Evolutionary conservation across 2,888 invertebrate species (phyloP), one percentile per base, ranked within the genome.

Genomic region (Drosophila vallismaia): DNA sequence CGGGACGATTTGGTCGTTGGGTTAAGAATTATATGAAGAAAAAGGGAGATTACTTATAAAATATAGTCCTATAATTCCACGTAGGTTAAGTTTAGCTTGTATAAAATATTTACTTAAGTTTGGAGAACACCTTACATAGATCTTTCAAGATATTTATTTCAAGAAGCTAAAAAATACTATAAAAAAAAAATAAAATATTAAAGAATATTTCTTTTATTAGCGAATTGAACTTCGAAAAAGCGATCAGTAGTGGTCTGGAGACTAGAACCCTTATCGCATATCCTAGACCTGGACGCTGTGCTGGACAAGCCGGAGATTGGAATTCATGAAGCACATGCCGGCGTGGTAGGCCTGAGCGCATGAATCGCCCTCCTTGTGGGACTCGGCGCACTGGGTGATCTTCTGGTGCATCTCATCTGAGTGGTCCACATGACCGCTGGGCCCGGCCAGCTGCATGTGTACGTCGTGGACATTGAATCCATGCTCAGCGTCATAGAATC

Each of bases 401-500:
- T 90, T 90, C 9, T 75, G 66, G 49, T 90, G 90, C 2, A 81
- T 82, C n/a, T 84, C 90, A 52, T 90, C 89, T 0, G 48, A 40
- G 45, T 91, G 91, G 51, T 91, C 81, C 2, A 84, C 86, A 1
- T 77, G 57, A 0, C 56, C 55, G 0, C 68, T 54, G 24, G 76
- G 79, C 10, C 89, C 89, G 3, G 75, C 86, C 50, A 92, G 74
- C 74, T 92, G 92, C 6, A 85, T 75, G 3, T 91, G 89, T 0
- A 92, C 70, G 76, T 91, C 86, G 50, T 90, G 86, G 4, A 91
- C 88, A 75, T 90, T 85, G 72, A 90, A 91, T 5, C 92, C 92
- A 1, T 82, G 70, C 3, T 68, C 73, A 0, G 79, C 82, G 40
- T 91, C 89, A 54, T 89, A 92, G 28, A 92, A 71, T 0, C 89